A percentile compares a stretch with the other conserved stretches of the same genome.
Evolutionary conservation across 2,113 vertebrate species (phyloP).

Genomic region (Hippopotamus amphibius): DNA sequence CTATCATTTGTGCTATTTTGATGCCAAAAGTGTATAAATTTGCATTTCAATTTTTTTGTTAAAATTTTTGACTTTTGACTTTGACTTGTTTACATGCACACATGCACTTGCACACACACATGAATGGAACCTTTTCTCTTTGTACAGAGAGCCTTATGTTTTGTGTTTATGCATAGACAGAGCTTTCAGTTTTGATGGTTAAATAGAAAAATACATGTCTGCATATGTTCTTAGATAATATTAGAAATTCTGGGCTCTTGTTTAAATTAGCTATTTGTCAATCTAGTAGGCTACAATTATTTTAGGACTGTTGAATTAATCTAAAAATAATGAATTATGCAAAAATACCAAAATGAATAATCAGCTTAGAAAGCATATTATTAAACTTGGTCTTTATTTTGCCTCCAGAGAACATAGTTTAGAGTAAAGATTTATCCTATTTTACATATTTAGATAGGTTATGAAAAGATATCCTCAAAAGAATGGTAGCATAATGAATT

Average conservation of each 20-base stretch:
- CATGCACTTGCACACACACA: not conserved
- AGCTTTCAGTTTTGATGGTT: slow-evolving; percentile 32
- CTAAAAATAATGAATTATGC: slow-evolving; percentile 71
- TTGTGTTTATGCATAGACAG: slow-evolving; percentile 35
- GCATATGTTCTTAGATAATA: slow-evolving; percentile 50
- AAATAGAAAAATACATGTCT: slow-evolving; percentile 34
- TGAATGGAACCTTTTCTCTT: not conserved
- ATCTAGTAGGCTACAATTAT: slow-evolving; percentile 27
- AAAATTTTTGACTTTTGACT: slow-evolving; percentile 55
- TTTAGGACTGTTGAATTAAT: slow-evolving; percentile 61
- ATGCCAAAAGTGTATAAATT: slow-evolving; percentile 29
- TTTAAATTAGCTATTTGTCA: slow-evolving; percentile 62
- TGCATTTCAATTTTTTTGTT: slow-evolving; percentile 22
- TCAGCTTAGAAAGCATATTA: slow-evolving; percentile 54
- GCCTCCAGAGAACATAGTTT: slow-evolving; percentile 60
- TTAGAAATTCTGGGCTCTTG: slow-evolving; percentile 31
- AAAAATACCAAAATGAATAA: slow-evolving; percentile 61
- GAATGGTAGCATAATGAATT: slow-evolving; percentile 68
- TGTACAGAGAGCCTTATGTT: not conserved
- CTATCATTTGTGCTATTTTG: not conserved
- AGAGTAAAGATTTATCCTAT: slow-evolving; percentile 62
- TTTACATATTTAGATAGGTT: slow-evolving; percentile 68
- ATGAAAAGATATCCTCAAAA: slow-evolving; percentile 64
- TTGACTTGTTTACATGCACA: not conserved
- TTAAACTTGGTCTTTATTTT: slow-evolving; percentile 71